Conservation (phyloP, 2,113 vertebrate species). For the Neoarius graeffei region DNA sequence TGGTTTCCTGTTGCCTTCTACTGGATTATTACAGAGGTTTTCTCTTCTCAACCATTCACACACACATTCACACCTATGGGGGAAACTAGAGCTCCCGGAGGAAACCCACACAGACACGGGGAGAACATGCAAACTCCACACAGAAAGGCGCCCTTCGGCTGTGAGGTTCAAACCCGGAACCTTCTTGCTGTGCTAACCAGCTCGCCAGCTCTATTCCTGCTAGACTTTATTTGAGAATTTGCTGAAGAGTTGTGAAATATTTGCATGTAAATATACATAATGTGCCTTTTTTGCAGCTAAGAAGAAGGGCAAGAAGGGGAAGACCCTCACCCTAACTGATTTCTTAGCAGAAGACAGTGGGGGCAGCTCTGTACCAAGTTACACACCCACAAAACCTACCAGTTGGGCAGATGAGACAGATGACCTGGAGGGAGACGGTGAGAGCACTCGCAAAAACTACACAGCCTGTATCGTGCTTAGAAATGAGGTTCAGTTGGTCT, state of each 20-base stretch:
- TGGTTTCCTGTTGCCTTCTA: too few species aligned
- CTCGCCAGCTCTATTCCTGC: background rate
- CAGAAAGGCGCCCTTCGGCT: too few species aligned
- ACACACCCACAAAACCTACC: slow-evolving; percentile 74
- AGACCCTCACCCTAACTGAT: slow-evolving; percentile 81
- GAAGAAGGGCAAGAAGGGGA: slow-evolving; percentile 88
- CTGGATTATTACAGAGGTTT: too few species aligned
- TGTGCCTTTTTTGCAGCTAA: slow-evolving; percentile 62
- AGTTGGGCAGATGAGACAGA: slow-evolving; percentile 87
- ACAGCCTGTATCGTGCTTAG: background rate
- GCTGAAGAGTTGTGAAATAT: background rate
- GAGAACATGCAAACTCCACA: too few species aligned
- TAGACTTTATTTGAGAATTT: background rate
- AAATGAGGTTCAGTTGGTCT: background rate
- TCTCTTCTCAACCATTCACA: too few species aligned
- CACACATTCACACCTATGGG: too few species aligned
- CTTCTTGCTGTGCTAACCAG: too few species aligned
- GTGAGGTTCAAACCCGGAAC: too few species aligned
- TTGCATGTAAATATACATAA: background rate
- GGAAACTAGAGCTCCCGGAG: too few species aligned
- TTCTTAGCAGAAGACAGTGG: slow-evolving; percentile 80
- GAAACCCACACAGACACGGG: too few species aligned
- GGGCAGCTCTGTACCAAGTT: slow-evolving; percentile 59
- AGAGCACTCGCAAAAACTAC: background rate
- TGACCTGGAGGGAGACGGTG: slow-evolving; percentile 82